Base-by-base conservation (phyloP, 2,888 invertebrate genomes). In the Orthosia gracilis region DNA sequence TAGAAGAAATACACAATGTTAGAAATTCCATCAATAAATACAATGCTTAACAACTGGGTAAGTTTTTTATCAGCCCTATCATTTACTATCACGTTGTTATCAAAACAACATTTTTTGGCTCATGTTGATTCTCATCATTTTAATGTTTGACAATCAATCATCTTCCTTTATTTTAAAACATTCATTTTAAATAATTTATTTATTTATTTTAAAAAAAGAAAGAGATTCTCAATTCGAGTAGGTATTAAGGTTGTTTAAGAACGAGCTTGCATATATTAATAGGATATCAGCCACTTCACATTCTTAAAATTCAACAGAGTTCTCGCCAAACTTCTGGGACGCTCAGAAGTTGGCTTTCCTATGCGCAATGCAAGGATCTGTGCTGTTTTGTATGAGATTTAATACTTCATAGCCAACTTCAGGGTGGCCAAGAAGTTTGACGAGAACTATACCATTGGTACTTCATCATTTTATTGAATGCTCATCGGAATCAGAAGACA, bases 21-120 rank as follows among this genome's bases (percentile, higher is more conserved):
- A 69, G 55, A 31, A 50, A 4, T 47, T 59, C 7, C 5, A 55
- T 45, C 40, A 67, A 54, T 47, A 54, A 54, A 52, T 40, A 59
- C 13, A 52, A 18, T 49, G 23, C 15, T n/a, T 40, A 71, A 69
- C 23, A 18, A 31, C 21, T 49, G 3, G 31, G 55, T n/a, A 21
- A 65, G 55, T 15, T 47, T 0, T n/a, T 40, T 86, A 89, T 95
- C 95, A 95, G 95, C 85, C 95, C 95, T 95, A 95, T 95, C 95
- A 95, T 95, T 94, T 89, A 85, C 80, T 94, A 93, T 95, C 95
- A 95, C 85, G 78, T 94, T 85, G 92, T 94, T 92, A 91, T 94
- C 94, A 94, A 90, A 89, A 86, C 88, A 92, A 94, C 94, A 94
- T 92, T 89, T 92, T 88, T 94, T 89, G 94, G 94, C 94, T 95